Base-by-base conservation (phyloP, 1,140 invertebrate species). In the Polyergus mexicanus region DNA sequence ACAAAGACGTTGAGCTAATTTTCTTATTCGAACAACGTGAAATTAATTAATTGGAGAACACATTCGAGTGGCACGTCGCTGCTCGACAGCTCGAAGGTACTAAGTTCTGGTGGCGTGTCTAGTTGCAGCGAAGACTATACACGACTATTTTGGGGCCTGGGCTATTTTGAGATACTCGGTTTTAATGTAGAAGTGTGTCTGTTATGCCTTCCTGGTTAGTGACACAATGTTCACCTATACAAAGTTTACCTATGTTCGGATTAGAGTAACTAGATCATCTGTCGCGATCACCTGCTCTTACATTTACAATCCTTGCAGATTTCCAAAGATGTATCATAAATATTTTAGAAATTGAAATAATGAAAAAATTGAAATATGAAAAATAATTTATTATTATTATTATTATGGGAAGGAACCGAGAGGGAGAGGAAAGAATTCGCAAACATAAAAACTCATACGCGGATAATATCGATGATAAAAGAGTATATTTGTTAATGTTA, bases 121-220 rank as follows among this genome's bases (percentile, higher is more conserved):
- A 60, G 78, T 84, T 88, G 68, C 78, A 66, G 47, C 84, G 13
- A 84, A 77, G 84, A 56, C 60, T 63, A 83, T 13, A 47, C 44
- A 41, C 38, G 28, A 69, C 92, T 93, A 93, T 93, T 93, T 92
- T 77, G n/a, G 92, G n/a, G 92, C 86, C 11, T 58, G 32, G 16
- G 88, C 91, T 94, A 94, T 94, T 94, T 94, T 87, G 16, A 86
- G 77, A 11, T 0, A 32, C 22, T 44, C 68, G 56, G 44, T 63
- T 41, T 35, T 51, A 77, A 35, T 25, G 60, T 44, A 5, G 3
- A 47, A 51, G 32, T 38, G 44, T 19, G 25, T 19, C 11, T 54
- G 28, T 54, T 35, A 78, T 47, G n/a, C 4, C 22, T 54, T 32
- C 3, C 38, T 58, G 0, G 10, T 41, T 32, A 25, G 2, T 19